These are phyloP conservation scores for Menidia menidia DNA, from an alignment of 2,797 vertebrate genomes.

Conservation along the genomic window DNA sequence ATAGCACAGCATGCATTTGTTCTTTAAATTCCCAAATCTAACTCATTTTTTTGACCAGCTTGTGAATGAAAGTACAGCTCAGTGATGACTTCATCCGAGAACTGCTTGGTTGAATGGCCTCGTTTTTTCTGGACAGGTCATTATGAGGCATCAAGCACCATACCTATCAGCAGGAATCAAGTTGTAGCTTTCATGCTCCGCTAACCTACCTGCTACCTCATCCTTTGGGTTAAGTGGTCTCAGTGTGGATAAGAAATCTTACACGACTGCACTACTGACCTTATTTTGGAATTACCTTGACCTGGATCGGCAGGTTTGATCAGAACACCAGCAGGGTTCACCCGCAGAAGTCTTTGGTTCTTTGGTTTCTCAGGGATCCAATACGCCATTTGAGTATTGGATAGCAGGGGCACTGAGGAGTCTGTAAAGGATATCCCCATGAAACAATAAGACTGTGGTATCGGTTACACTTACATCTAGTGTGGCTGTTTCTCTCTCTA, in stretches of 20 bases:
- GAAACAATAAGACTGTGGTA: slow-evolving; percentile 69
- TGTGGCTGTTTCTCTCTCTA: slow-evolving; percentile 41
- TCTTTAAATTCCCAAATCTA: slow-evolving; percentile 11
- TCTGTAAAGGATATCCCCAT: slow-evolving; percentile 66
- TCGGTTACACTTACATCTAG: slow-evolving; percentile 68
- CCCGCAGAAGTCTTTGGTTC: slow-evolving; percentile 27
- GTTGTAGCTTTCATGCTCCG: neutral
- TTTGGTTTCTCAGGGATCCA: slow-evolving; percentile 65
- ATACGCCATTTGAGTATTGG: slow-evolving; percentile 55
- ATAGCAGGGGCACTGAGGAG: slow-evolving; percentile 33
- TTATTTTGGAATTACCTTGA: slow-evolving; percentile 40
- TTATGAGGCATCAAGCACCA: neutral
- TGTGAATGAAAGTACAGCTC: slow-evolving; percentile 5
- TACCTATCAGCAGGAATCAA: slow-evolving; percentile 4
- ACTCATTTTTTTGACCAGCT: neutral
- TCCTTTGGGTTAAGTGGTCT: slow-evolving; percentile 22
- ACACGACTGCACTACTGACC: neutral
- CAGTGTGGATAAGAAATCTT: slow-evolving; percentile 10
- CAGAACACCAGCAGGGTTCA: slow-evolving; percentile 21
- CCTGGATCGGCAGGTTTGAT: slow-evolving; percentile 39
- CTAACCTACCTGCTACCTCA: slow-evolving; percentile 7
- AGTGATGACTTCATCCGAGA: slow-evolving; percentile 1
- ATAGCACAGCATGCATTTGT: neutral
- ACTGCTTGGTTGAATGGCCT: neutral
- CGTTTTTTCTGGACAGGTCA: slow-evolving; percentile 4